Base-by-base conservation (phyloP, 2,113 vertebrate species). In the Aegotheles bennettii region DNA sequence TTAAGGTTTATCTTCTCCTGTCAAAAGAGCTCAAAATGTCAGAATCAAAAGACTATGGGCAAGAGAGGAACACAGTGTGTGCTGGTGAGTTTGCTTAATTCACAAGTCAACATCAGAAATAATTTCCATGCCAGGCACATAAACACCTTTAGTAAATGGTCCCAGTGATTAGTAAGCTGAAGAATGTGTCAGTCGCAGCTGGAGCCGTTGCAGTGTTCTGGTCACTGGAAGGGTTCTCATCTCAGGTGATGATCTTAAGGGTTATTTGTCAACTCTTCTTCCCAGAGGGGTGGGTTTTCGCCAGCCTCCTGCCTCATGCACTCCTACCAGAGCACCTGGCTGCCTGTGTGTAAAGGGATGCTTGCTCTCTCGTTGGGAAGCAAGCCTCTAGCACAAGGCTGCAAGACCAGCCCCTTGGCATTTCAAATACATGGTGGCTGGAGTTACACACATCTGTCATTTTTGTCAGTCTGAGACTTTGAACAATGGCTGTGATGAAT, bases 21-120 rank as follows among this genome's bases (percentile, higher is more conserved):
- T 92, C 76, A 94, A 86, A 95, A 86, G n/a, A 68, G 64, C 60
- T 95, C 60, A 88, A 88, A 92, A 60, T 3, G 0, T 96, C 85
- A 95, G 79, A 84, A 71, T 68, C 42, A 75, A 64, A 85, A 82
- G 63, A 23, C 10, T 43, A 10, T 14, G 13, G 13, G n/a, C 35
- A 67, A 71, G 60, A 73, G 56, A 56, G n/a, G 28, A 84, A 56
- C 50, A 53, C 3, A 11, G 48, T 51, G 20, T 77, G 11, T 77
- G 23, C 33, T 83, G 31, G 54, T 54, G 45, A 84, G 33, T 90
- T 85, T 77, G 31, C 13, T 93, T 80, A 84, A 86, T 56, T 95
- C 75, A 65, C 67, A 70, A 75, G 47, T 88, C 60, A 92, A 78
- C 28, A 83, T 33, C 17, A 93, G 51, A 81, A 92, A 74, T 75